These are phyloP conservation scores for Patiria miniata DNA, from an alignment of 35 echinoderm and acorn worm genomes.

Conservation along the genomic window DNA sequence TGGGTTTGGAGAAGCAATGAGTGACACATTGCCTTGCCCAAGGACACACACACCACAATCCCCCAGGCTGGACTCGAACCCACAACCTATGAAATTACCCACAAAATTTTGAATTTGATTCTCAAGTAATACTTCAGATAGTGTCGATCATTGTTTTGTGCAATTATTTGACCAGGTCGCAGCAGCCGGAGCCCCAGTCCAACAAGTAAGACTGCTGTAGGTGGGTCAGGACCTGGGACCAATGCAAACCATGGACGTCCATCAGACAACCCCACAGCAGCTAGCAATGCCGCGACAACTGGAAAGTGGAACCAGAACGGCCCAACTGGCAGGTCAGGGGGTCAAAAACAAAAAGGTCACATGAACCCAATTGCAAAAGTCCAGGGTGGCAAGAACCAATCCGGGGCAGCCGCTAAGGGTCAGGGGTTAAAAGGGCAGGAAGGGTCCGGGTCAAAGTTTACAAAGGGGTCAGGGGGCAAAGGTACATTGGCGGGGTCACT, in stretches of 20 bases:
- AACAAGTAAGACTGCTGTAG: not conserved
- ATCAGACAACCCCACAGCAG: not conserved
- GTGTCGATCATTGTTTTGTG: too few relatives aligned
- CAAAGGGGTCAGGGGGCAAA: slow-evolving; percentile 43
- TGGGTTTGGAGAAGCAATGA: too few relatives aligned
- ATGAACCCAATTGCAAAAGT: slow-evolving; percentile 16
- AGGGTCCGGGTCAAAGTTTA: not conserved
- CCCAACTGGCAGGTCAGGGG: not conserved
- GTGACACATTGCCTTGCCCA: too few relatives aligned
- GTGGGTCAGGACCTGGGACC: not conserved
- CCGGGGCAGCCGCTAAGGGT: not conserved
- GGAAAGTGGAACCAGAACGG: not conserved
- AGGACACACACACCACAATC: too few relatives aligned
- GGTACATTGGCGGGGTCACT: not conserved
- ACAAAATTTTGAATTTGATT: too few relatives aligned
- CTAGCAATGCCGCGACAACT: slow-evolving; percentile 3
- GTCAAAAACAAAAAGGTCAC: slow-evolving; percentile 29
- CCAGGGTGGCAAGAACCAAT: slow-evolving; percentile 12
- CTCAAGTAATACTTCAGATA: too few relatives aligned
- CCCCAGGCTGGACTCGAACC: too few relatives aligned
- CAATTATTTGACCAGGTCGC: slow-evolving; percentile 25
- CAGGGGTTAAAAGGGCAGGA: slow-evolving; percentile 22
- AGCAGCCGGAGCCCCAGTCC: slow-evolving; percentile 54
- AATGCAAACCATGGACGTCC: not conserved
- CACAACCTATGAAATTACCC: too few relatives aligned